phyloP scores from a whole-genome alignment of 2,888 invertebrate species.

The Epicampocera succincta region DNA sequence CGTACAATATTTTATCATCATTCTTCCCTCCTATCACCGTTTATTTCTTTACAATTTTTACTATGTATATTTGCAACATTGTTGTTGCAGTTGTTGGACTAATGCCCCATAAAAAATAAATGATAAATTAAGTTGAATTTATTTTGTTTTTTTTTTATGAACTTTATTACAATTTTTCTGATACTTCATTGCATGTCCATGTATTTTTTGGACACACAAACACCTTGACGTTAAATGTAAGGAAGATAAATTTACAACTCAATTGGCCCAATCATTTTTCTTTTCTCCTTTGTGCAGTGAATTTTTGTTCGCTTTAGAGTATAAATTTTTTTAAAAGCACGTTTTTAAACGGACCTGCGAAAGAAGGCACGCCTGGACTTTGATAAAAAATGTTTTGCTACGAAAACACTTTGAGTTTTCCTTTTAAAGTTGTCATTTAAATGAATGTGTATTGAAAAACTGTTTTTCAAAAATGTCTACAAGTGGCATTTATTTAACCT shows the following conservation, averaged over 20 bases:
- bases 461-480: not conserved
- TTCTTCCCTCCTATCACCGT: slow-evolving; percentile 18
- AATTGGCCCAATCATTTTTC: slow-evolving; percentile 46
- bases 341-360: not conserved
- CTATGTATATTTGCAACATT: not conserved
- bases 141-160: slow-evolving; percentile 17
- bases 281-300: not conserved
- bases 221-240: slow-evolving; percentile 3
- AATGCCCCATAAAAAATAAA: not conserved
- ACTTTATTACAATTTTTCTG: slow-evolving; percentile 15
- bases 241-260: slow-evolving; percentile 37
- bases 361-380: not conserved
- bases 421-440: not conserved
- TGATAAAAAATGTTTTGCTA: not conserved
- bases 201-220: not conserved
- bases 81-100: slow-evolving; percentile 6
- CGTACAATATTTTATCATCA: slow-evolving; percentile 15
- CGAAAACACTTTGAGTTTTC: not conserved
- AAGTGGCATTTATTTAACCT: not conserved
- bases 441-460: not conserved
- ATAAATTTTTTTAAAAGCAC: slow-evolving; percentile 11
- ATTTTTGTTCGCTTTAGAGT: not conserved
- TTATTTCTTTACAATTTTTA: not conserved
- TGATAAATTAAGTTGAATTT: slow-evolving; percentile 46
- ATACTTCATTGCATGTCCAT: not conserved